Evolutionary conservation across 2,888 invertebrate genomes (phyloP), one percentile per base, ranked within the genome.

Genomic region (Myopa testacea): DNA sequence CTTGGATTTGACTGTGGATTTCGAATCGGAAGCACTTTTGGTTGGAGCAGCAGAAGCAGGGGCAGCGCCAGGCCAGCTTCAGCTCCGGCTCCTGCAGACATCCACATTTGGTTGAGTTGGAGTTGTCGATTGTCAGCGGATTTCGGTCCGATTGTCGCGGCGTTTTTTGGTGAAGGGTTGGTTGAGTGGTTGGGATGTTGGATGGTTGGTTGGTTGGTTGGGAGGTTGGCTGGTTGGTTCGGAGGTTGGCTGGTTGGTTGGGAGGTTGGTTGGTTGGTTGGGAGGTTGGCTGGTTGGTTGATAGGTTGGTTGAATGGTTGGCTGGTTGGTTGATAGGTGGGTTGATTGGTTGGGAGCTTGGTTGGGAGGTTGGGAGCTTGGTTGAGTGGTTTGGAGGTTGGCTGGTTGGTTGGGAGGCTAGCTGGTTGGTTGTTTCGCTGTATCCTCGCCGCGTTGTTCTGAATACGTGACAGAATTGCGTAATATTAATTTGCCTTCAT

Each of bases 381-480:
- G 70, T 34, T 70, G 34, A 12, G 37, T 63, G 37, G 12, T 16
- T 50, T 19, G 45, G 26, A 19, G 26, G 26, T 26, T 26, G 26
- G 26, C 2, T 26, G 26, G 26, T 26, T 26, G 26, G 26, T 26
- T 26, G 26, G 26, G 26, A 26, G 26, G 26, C 5, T 6, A 3
- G 14, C 3, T 6, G 16, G 16, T 55, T 16, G 14, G 8, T 63
- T 5, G 37, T 4, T 14, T 12, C 5, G 7, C 37, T 7, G 63
- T 34, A 26, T 12, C 3, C 63, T 0, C 14, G 26, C 63, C 69
- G 26, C 68, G 19, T 69, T 19, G 69, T n/a, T 34, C 38, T 16
- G 37, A 74, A 50, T 58, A 75, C 75, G 75, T 75, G 75, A 75
- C 75, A 75, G 75, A 58, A 75, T 75, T 75, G 75, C 45, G 60